Evolutionary conservation across 2,113 vertebrate genomes (phyloP), one percentile per base, ranked within the genome.

Genomic region (Podilymbus podiceps): DNA sequence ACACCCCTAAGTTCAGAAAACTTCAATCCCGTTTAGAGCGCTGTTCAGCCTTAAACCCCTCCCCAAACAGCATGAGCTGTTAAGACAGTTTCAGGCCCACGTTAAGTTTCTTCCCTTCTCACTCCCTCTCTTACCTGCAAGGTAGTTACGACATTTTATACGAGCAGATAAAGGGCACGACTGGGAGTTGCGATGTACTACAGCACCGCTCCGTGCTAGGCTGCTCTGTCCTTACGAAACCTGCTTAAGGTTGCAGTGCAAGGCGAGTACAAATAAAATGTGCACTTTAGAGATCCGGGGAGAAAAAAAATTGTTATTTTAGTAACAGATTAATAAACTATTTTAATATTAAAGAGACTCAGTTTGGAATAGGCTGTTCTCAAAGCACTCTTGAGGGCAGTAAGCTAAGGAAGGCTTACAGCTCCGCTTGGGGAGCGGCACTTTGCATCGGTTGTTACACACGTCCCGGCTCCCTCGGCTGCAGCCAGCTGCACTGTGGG

Each of bases 311-410:
- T 55, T 74, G 62, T 97, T 97, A 95, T 93, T 97, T 97, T 98
- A 96, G 77, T 96, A 98, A 98, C 93, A 95, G 88, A 95, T 97
- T 96, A 98, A 98, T 98, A 98, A 98, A 98, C 52, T 96, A 97
- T 98, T 98, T 97, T 98, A 95, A 96, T 97, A 97, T 67, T 52
- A 95, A 90, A 84, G 38, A 27, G 38, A 27, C 24, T 79, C 49
- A 40, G n/a, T 88, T 95, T 96, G 91, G 78, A 89, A 69, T 38
- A 82, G 67, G 72, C 31, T 89, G 68, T 80, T 86, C 27, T 90
- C 42, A 83, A 38, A 83, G 64, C 49, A 10, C 55, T 47, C 21
- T 16, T 8, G 27, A 67, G 33, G 53, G 72, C 50, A 28, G n/a
- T 30, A n/a, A 89, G 31, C 8, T 4, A 42, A 46, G 52, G 2